phyloP scores from a whole-genome alignment of 1,140 invertebrate species.

The Probaryconus sp. region DNA sequence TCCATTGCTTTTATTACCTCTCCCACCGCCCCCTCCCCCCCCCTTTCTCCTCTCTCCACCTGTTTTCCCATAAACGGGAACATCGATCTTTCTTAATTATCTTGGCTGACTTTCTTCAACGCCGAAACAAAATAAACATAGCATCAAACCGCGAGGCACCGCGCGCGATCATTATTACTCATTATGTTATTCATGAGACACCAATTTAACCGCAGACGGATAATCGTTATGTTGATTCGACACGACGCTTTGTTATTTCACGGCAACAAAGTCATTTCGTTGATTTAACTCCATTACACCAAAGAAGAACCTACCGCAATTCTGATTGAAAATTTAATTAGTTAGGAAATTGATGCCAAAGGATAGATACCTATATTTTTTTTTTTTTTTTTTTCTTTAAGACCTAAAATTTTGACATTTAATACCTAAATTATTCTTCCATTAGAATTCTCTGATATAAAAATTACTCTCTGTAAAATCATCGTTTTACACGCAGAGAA shows the following conservation, averaged over 20 bases:
- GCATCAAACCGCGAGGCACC: constrained; percentile 27
- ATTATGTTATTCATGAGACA: constrained; percentile 56
- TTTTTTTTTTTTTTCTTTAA: too few relatives aligned
- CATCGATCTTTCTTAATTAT: constrained; percentile 53
- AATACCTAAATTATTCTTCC: too few relatives aligned
- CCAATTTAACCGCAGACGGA: constrained; percentile 45
- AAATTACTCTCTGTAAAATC: too few relatives aligned
- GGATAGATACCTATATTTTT: too few relatives aligned
- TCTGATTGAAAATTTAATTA: constrained; percentile 55
- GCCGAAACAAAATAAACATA: constrained; percentile 47
- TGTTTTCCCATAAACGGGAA: too few relatives aligned
- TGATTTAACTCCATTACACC: constrained; percentile 52
- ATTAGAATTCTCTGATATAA: too few relatives aligned
- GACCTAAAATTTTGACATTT: too few relatives aligned
- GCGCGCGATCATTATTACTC: constrained; percentile 51
- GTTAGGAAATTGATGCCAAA: too few relatives aligned
- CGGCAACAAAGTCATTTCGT: constrained; percentile 56
- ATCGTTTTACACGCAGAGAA: too few relatives aligned
- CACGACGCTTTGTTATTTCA: constrained; percentile 47
- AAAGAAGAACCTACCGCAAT: constrained; percentile 53
- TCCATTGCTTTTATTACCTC: constrained; percentile 49
- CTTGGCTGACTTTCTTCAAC: constrained; percentile 48
- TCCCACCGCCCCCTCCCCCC: not conserved
- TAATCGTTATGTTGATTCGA: constrained; percentile 52
- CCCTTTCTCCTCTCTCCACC: not conserved